These are phyloP conservation scores for Erpornis zantholeuca DNA, from an alignment of 2,113 vertebrate species.

Conservation along the genomic window DNA sequence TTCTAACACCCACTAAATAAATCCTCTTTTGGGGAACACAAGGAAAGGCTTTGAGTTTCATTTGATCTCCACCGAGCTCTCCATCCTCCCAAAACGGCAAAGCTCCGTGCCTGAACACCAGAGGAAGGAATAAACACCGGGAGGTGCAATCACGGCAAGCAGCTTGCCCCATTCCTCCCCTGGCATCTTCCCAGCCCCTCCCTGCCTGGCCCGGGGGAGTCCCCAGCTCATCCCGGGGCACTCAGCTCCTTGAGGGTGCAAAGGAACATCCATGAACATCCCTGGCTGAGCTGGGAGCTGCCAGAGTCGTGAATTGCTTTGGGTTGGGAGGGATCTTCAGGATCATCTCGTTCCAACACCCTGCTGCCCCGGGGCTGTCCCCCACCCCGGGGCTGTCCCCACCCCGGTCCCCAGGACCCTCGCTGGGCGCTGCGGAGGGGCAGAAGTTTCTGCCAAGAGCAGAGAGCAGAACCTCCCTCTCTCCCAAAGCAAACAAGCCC, in stretches of 20 bases:
- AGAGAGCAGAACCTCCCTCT: background rate
- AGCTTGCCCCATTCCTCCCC: background rate
- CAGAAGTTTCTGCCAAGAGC: background rate
- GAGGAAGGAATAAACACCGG: background rate
- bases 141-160: background rate
- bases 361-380: background rate
- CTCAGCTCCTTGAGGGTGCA: background rate
- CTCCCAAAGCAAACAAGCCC: background rate
- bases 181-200: background rate
- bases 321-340: background rate
- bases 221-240: background rate
- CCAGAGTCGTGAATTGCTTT: background rate
- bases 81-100: background rate
- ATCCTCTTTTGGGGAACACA: background rate
- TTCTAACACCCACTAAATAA: constrained; percentile 19
- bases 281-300: background rate
- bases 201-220: background rate
- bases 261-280: background rate
- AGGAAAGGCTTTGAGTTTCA: background rate
- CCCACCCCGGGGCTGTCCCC: background rate
- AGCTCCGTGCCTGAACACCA: background rate
- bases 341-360: background rate
- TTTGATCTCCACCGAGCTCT: background rate
- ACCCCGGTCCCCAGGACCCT: background rate
- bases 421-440: accelerated